A percentile compares a stretch with the other conserved stretches of the same genome.
These are phyloP conservation scores for Cavia aperea DNA, from an alignment of 2,113 vertebrate species.

Conservation along the genomic window DNA sequence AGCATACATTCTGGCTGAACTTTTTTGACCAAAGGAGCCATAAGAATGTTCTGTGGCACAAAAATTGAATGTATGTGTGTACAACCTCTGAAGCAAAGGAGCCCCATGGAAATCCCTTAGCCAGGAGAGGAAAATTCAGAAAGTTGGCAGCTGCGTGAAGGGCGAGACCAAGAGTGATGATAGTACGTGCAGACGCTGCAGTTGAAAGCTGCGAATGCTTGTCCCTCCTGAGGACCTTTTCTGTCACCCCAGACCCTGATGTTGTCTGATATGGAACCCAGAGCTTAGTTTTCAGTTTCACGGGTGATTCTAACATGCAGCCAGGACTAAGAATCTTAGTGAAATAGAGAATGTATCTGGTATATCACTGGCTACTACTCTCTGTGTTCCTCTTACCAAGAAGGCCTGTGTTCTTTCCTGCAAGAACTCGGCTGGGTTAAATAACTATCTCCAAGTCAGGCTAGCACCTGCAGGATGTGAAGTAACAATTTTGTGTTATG, in stretches of 20 bases:
- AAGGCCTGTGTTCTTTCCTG: background rate
- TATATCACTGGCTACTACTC: too few relatives aligned
- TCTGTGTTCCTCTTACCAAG: background rate
- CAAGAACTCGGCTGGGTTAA: background rate
- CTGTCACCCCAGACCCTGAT: background rate
- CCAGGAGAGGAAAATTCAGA: background rate
- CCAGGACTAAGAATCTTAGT: background rate
- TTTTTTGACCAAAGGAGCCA: background rate
- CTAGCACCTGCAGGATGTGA: background rate
- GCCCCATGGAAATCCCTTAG: background rate
- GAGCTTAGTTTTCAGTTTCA: background rate
- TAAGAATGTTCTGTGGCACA: background rate
- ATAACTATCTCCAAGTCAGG: background rate
- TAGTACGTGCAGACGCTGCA: background rate
- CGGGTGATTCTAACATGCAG: fast-evolving
- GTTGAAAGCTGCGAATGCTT: fast-evolving
- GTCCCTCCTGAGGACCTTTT: background rate
- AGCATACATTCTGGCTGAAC: background rate
- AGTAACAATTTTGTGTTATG: background rate
- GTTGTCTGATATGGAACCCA: background rate
- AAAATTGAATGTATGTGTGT: background rate
- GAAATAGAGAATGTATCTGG: too few relatives aligned
- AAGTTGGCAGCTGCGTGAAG: fast-evolving
- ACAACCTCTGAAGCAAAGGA: background rate
- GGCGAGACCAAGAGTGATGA: fast-evolving